These are phyloP conservation scores for Drosophila gaucha DNA, from an alignment of 2,888 invertebrate genomes.

Conservation along the genomic window DNA sequence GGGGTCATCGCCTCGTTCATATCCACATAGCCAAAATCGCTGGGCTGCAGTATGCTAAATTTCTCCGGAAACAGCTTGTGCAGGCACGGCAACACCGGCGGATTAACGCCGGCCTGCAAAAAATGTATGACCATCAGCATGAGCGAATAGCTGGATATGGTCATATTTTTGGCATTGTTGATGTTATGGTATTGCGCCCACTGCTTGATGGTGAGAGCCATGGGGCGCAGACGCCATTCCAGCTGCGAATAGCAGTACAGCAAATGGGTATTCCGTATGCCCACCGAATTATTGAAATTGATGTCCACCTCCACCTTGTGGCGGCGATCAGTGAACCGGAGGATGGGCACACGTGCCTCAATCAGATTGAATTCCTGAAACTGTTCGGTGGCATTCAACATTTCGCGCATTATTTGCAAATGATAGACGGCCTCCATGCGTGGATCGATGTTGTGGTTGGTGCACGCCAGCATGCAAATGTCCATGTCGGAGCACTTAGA, in stretches of 20 bases:
- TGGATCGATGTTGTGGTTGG: conserved; percentile 87
- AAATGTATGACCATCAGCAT: conserved; percentile 99
- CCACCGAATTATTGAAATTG: conserved; percentile 98
- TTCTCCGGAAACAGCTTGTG: conserved; percentile 89
- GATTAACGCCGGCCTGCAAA: conserved; percentile 93
- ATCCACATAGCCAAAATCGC: conserved; percentile 87
- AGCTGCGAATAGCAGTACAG: conserved; percentile 95
- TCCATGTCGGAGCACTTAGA: conserved; percentile 97
- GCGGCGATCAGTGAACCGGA: conserved; percentile 93
- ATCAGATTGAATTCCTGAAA: conserved; percentile 88
- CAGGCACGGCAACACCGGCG: conserved; percentile 93
- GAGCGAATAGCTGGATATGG: conserved; percentile 98
- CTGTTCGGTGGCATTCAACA: conserved; percentile 78
- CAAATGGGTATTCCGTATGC: conserved; percentile 97
- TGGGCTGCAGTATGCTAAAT: conserved; percentile 85
- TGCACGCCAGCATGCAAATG: conserved; percentile 93
- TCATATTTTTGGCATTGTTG: conserved; percentile 97
- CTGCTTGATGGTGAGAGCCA: conserved; percentile 95
- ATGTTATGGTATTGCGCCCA: conserved; percentile 98
- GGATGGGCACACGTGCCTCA: conserved; percentile 97
- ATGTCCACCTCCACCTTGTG: conserved; percentile 96
- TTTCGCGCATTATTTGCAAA: conserved; percentile 80
- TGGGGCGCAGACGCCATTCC: conserved; percentile 97
- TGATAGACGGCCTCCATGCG: conserved; percentile 88
- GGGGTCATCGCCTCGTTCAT: conserved; percentile 88